Base-by-base conservation (phyloP, 2,888 invertebrate species). In the Dromius quadrimaculatus region DNA sequence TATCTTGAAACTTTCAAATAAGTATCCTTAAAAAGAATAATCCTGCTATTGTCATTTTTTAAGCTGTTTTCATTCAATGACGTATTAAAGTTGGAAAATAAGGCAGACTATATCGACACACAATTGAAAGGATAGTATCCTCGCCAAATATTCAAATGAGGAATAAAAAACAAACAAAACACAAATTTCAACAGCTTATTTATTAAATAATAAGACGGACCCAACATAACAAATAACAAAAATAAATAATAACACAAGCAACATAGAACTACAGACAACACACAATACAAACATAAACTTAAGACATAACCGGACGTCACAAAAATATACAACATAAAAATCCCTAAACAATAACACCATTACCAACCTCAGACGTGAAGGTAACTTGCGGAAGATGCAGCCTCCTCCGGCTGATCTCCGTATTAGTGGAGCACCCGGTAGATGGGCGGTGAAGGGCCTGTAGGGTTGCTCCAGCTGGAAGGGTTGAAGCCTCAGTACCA, bases 291-390 rank as follows among this genome's bases (percentile, higher is more conserved):
- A 36, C n/a, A 36, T 11, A 36, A 36, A 36, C 36, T 2, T n/a
- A 36, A 36, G 11, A 28, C 28, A 28, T 28, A 28, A 28, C 3
- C 8, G 8, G 8, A 66, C 69, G 66, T 5, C 54, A 71, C 74
- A 73, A 72, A 73, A 72, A 72, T 76, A 76, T 75, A 75, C 74
- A 74, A 73, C 72, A 75, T 71, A 72, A 65, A 71, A 36, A 73
- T 62, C 71, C 36, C 74, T 73, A 73, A 62, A 94, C 93, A 78
- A 94, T 89, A 77, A 94, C 91, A 73, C 93, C 93, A 77, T 88
- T 91, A 92, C 94, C 93, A 89, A 94, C 94, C 94, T 94, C 94
- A 82, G 92, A 91, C 80, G 90, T 93, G 84, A 94, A 94, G 63
- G 94, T 92, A 80, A 94, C 92, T 85, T 92, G 92, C 15, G 92